Evolutionary conservation across 2,888 invertebrate genomes (phyloP), one percentile per base, ranked within the genome.

Genomic region (Phyllotreta striolata): DNA sequence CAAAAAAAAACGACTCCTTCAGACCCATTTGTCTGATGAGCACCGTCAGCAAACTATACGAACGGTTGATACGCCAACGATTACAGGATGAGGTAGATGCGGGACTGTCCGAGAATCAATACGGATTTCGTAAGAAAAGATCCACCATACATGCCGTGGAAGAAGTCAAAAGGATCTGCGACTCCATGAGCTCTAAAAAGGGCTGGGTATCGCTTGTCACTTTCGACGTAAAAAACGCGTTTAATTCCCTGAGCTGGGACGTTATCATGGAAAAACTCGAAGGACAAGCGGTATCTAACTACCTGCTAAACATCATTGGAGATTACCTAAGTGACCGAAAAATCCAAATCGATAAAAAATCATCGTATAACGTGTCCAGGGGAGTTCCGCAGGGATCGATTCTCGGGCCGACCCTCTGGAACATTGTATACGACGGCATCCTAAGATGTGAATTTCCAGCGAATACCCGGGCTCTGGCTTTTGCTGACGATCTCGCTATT

Each of bases 121-220:
- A 38, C 38, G 54, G 60, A 7, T 54, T 60, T 35, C 35, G 60
- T 13, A 54, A 13, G 0, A 12, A 24, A 6, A 43, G 24, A 10
- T 61, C 61, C 5, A 61, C 44, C 44, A 14, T 44, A 1, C 24
- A 43, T 4, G 61, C 61, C 0, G 46, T 61, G 3, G 44, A 44
- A 10, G 24, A 24, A 24, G 24, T 24, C 24, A 24, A 24, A 24
- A 44, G 44, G 9, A 12, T 44, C 6, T 13, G 14, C 44, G 9
- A 12, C n/a, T 12, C 44, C 12, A 9, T 12, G 44, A 34, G 3
- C 2, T 12, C 2, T 9, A 34, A 39, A 3, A 54, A 37, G n/a
- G 39, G 39, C 2, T 54, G 54, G 54, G 14, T 38, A 54, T 10
- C 34, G 4, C 9, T 54, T n/a, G 34, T 54, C 2, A 35, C 35